phyloP scores from a whole-genome alignment of 2,888 invertebrate species.

The Latrodectus elegans region DNA sequence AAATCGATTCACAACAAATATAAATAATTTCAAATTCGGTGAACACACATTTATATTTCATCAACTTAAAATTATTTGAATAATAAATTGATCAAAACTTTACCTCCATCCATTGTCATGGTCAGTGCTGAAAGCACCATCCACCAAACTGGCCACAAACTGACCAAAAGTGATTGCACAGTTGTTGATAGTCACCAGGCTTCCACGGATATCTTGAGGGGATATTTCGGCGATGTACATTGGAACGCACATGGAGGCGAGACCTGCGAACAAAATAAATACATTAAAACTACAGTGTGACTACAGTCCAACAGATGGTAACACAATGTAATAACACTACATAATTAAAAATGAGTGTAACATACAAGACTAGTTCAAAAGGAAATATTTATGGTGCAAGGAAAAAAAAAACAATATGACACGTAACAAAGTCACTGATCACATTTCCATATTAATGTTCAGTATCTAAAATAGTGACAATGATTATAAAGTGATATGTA shows the following conservation, averaged over 20 bases:
- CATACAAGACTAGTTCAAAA: background rate
- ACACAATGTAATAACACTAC: background rate
- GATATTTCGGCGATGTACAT: constrained; percentile 79
- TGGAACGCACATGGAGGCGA: constrained; percentile 78
- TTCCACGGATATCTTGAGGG: constrained; percentile 77
- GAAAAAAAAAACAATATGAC: too few species aligned
- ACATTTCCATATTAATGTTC: too few species aligned
- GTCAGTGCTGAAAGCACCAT: constrained; percentile 77
- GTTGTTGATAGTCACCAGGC: constrained; percentile 77
- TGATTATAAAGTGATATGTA: too few species aligned
- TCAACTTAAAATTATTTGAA: too few species aligned
- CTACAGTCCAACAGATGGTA: background rate
- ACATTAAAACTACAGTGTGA: background rate
- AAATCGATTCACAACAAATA: too few species aligned
- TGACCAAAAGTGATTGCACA: constrained; percentile 78
- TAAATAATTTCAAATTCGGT: too few species aligned
- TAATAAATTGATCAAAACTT: background rate
- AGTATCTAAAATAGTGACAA: too few species aligned
- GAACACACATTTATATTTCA: too few species aligned
- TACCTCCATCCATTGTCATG: constrained; percentile 78
- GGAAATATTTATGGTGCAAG: too few species aligned
- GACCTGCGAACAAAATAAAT: constrained; percentile 73
- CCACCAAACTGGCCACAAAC: constrained; percentile 77
- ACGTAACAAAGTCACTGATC: too few species aligned
- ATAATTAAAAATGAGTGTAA: background rate